These are phyloP conservation scores for Dinomys branickii DNA, from an alignment of 2,113 vertebrate species.

Conservation along the genomic window DNA sequence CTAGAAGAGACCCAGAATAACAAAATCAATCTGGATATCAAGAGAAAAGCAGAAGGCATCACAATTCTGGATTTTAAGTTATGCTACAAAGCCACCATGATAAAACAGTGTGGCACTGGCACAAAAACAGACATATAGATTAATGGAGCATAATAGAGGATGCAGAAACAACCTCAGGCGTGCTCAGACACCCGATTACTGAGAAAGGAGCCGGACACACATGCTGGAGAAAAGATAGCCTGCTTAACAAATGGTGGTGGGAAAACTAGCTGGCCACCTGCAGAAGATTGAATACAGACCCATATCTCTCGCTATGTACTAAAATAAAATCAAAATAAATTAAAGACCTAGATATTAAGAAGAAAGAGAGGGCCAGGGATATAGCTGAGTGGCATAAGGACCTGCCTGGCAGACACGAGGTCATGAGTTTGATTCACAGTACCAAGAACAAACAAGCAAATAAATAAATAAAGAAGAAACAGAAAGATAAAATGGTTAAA, in stretches of 20 bases:
- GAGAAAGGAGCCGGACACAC: background rate
- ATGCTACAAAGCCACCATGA: background rate
- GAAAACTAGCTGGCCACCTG: background rate
- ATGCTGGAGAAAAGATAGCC: background rate
- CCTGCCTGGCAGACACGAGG: too few species aligned
- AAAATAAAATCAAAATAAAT: background rate
- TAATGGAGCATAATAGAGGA: background rate
- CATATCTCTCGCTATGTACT: background rate
- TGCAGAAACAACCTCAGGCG: background rate
- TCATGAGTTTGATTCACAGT: too few species aligned
- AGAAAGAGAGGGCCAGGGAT: too few species aligned
- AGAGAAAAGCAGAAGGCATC: background rate
- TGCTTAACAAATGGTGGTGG: background rate
- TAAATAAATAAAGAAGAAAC: background rate
- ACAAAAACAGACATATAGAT: background rate
- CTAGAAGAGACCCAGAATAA: background rate
- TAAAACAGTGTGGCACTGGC: background rate
- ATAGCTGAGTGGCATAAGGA: too few species aligned
- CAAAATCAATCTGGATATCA: background rate
- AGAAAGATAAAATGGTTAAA: background rate
- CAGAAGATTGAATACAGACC: background rate
- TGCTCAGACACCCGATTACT: background rate
- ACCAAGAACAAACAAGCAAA: too few species aligned
- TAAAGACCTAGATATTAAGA: background rate
- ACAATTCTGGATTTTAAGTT: background rate